Percentiles rank a stretch among this genome's conserved stretches.
Conservation (phyloP, 1,140 invertebrate genomes). For the Lasioglossum albipes region DNA sequence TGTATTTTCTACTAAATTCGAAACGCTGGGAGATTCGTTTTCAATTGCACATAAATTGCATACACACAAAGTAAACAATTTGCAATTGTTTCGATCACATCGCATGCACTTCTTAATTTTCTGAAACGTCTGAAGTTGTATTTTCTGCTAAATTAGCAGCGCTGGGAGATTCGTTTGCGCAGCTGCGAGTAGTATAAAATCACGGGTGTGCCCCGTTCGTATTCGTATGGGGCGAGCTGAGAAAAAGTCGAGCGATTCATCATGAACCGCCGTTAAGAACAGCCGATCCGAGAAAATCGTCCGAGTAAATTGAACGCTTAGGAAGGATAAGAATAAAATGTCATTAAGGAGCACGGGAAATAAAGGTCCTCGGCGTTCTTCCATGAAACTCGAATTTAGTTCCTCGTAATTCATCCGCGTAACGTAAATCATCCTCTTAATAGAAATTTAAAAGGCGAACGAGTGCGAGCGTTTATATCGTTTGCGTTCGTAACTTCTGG, state of each 20-base stretch:
- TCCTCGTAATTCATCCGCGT: slow-evolving; percentile 14
- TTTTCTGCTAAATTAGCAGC: neutral
- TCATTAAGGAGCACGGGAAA: slow-evolving; percentile 22
- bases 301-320: slow-evolving; percentile 23
- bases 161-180: neutral
- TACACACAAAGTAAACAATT: too few species aligned
- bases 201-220: too few species aligned
- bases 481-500: neutral
- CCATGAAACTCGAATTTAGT: slow-evolving; percentile 22
- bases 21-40: too few species aligned
- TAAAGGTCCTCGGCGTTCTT: slow-evolving; percentile 2
- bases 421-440: slow-evolving; percentile 33
- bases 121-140: too few species aligned
- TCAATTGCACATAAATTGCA: too few species aligned
- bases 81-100: too few species aligned
- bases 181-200: neutral
- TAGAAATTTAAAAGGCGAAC: slow-evolving; percentile 30
- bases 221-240: neutral
- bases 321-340: slow-evolving; percentile 16
- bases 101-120: too few species aligned
- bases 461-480: neutral
- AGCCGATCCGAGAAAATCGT: slow-evolving; percentile 5
- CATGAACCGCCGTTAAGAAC: slow-evolving; percentile 3
- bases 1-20: too few species aligned
- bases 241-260: slow-evolving; percentile 15